phyloP scores from a whole-genome alignment of 2,888 invertebrate species.

The Phyllotreta cruciferae region DNA sequence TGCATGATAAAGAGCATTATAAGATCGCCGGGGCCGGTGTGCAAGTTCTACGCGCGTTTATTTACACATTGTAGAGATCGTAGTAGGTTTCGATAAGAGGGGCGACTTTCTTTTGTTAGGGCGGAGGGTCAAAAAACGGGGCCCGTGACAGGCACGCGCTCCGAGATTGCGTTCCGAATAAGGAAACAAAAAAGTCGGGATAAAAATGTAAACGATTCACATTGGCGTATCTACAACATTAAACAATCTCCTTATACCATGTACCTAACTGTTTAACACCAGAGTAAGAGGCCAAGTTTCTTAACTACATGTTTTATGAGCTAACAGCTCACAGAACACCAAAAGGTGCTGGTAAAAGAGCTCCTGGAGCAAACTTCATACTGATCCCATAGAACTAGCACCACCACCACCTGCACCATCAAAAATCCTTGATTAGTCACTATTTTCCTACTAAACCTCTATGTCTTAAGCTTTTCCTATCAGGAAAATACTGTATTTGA shows the following conservation, averaged over 20 bases:
- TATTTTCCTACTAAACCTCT: no score
- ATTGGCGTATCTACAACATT: slow-evolving; percentile 47
- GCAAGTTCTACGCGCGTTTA: slow-evolving; percentile 44
- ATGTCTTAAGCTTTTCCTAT: no score
- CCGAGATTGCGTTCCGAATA: slow-evolving; percentile 57
- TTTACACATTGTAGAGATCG: slow-evolving; percentile 46
- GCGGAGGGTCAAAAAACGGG: slow-evolving; percentile 59
- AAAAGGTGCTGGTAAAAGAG: no score
- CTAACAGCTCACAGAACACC: no score
- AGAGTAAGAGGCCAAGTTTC: no score
- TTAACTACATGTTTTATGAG: no score
- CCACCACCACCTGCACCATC: no score
- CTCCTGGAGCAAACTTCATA: no score
- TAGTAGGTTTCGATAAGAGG: slow-evolving; percentile 50
- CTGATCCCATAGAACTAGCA: no score
- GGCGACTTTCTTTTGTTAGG: slow-evolving; percentile 57
- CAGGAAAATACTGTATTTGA: no score
- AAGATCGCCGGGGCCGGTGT: slow-evolving; percentile 59
- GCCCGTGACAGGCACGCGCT: slow-evolving; percentile 60
- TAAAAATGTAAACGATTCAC: slow-evolving; percentile 54
- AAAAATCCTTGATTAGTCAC: no score
- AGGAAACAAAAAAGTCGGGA: slow-evolving; percentile 49
- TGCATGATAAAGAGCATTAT: slow-evolving; percentile 59
- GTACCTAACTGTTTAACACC: no score
- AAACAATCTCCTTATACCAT: background rate